A percentile compares a stretch with the other conserved stretches of the same genome.
phyloP scores from a whole-genome alignment of 2,888 invertebrate genomes.

The Tiliacea aurago region DNA sequence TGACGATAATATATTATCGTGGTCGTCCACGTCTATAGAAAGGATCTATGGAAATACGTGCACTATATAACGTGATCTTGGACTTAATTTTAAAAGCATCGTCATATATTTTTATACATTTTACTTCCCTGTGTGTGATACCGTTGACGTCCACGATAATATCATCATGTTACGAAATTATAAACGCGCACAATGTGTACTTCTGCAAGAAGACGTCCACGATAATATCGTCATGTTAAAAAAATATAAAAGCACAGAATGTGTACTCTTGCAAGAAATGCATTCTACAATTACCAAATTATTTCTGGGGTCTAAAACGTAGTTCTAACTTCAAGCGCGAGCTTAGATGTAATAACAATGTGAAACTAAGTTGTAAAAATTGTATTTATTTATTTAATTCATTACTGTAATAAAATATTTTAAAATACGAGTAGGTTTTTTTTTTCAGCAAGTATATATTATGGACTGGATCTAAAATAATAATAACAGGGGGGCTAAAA shows the following conservation, averaged over 20 bases:
- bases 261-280: not conserved
- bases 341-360: slow-evolving; percentile 50
- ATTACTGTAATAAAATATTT: slow-evolving; percentile 73
- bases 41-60: not conserved
- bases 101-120: not conserved
- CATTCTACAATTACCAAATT: not conserved
- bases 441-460: not conserved
- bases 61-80: not conserved
- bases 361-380: slow-evolving; percentile 74
- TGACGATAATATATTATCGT: not conserved
- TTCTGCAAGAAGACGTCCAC: not conserved
- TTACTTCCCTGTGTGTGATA: not conserved
- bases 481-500: no score
- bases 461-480: no score
- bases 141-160: not conserved
- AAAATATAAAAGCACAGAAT: no score
- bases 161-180: not conserved
- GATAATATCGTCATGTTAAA: not conserved
- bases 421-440: slow-evolving; percentile 38
- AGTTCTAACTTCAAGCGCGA: slow-evolving; percentile 34
- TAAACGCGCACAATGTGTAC: no score
- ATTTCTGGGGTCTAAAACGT: not conserved
- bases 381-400: slow-evolving; percentile 75
- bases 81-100: not conserved
- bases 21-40: not conserved